Percentiles rank a stretch among this genome's conserved stretches.
Evolutionary conservation across 64 coral and sea anemone species (phyloP).

Genomic region (Stichodactyla mertensii): DNA sequence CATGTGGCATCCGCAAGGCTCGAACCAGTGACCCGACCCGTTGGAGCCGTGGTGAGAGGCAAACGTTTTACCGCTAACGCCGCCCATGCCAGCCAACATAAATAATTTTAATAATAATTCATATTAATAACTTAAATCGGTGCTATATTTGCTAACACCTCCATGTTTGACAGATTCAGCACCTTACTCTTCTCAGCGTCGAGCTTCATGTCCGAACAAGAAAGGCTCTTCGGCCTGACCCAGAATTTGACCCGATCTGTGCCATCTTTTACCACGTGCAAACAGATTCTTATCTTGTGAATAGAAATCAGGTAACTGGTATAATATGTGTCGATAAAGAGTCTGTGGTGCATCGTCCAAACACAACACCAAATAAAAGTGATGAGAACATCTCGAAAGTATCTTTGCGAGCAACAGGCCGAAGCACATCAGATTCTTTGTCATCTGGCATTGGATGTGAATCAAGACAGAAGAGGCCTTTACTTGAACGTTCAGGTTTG

Average conservation of each 20-base stretch:
- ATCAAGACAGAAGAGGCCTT: not conserved
- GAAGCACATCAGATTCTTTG: not conserved
- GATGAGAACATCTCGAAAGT: not conserved
- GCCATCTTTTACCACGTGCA: conserved; percentile 91
- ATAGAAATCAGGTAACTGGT: conserved; percentile 52
- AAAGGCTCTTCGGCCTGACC: conserved; percentile 69
- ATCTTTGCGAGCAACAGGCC: not conserved
- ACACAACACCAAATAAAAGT: too few species aligned
- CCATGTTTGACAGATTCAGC: conserved; percentile 63
- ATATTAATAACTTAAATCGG: too few species aligned
- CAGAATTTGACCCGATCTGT: conserved; percentile 91
- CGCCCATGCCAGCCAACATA: too few species aligned
- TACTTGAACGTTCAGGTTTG: conserved; percentile 17
- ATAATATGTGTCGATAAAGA: conserved; percentile 69
- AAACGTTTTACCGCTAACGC: too few species aligned
- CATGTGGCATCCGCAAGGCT: too few species aligned
- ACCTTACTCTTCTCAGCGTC: conserved; percentile 82
- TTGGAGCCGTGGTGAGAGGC: too few species aligned
- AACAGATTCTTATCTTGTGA: conserved; percentile 48
- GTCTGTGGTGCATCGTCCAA: not conserved
- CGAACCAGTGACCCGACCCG: too few species aligned
- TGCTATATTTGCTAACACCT: too few species aligned
- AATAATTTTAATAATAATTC: too few species aligned
- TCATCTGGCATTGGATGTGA: not conserved
- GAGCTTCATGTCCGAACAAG: conserved; percentile 92